Conservation (phyloP, 1,140 invertebrate species). For the Ceratosolen fusciceps region DNA sequence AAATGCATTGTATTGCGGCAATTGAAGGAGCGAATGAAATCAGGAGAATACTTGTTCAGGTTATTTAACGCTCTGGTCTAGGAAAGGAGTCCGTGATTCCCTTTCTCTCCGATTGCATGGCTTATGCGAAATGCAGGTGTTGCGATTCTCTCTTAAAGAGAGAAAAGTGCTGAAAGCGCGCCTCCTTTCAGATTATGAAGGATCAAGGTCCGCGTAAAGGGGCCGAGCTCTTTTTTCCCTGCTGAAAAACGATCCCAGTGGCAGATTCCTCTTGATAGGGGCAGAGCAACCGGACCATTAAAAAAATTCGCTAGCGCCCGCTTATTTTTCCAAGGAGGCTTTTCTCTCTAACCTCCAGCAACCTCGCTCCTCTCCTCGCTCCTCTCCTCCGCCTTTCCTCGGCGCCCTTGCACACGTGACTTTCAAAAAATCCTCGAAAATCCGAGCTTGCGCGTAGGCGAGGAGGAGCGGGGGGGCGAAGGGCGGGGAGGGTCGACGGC, state of each 20-base stretch:
- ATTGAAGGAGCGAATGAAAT: no score
- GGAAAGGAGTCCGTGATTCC: no score
- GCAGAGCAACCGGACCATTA: slow-evolving; percentile 7
- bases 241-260: slow-evolving; percentile 12
- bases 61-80: no score
- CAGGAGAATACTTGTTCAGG: no score
- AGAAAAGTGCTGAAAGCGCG: not conserved
- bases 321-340: slow-evolving; percentile 33
- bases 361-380: not conserved
- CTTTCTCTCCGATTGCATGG: not conserved
- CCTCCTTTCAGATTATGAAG: not conserved
- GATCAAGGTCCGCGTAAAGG: not conserved
- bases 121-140: slow-evolving; percentile 8
- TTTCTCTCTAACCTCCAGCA: not conserved
- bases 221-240: no score
- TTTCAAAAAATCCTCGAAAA: not conserved
- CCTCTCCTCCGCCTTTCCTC: not conserved
- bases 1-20: no score
- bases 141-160: not conserved
- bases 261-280: slow-evolving; percentile 15
- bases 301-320: slow-evolving; percentile 34
- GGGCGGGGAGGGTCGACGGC: no score
- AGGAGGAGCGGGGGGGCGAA: not conserved
- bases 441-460: no score
- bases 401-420: not conserved